phyloP scores from a whole-genome alignment of 2,113 vertebrate genomes.

The Mohoua ochrocephala region DNA sequence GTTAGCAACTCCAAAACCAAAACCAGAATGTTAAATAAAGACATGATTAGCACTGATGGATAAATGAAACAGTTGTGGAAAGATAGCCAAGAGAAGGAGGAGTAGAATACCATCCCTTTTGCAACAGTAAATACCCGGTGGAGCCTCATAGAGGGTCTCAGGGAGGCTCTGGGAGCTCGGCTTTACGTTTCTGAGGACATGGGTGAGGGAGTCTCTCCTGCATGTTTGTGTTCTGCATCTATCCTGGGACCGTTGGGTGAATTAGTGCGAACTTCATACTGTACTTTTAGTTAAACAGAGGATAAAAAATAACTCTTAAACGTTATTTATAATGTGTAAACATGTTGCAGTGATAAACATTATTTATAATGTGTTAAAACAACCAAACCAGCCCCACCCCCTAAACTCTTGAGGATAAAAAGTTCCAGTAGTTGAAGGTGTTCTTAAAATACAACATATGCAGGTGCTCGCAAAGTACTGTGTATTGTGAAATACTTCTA shows the following conservation, averaged over 20 bases:
- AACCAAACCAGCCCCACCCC: rapidly evolving
- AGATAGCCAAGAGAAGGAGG: background rate
- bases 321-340: background rate
- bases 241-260: rapidly evolving
- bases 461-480: background rate
- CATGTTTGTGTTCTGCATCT: rapidly evolving
- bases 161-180: no score
- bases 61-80: background rate
- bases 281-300: background rate
- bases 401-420: background rate
- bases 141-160: rapidly evolving
- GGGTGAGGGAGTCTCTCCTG: background rate
- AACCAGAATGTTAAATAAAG: background rate
- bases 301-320: background rate
- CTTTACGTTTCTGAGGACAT: background rate
- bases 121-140: background rate
- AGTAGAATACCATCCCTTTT: rapidly evolving
- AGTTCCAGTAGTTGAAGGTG: rapidly evolving
- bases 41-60: background rate
- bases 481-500: background rate
- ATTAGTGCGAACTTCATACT: background rate
- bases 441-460: background rate
- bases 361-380: background rate
- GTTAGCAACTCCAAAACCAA: background rate
- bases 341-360: no score